Evolutionary conservation across 2,888 invertebrate species (phyloP).

Genomic region (Isotomurus palustris): DNA sequence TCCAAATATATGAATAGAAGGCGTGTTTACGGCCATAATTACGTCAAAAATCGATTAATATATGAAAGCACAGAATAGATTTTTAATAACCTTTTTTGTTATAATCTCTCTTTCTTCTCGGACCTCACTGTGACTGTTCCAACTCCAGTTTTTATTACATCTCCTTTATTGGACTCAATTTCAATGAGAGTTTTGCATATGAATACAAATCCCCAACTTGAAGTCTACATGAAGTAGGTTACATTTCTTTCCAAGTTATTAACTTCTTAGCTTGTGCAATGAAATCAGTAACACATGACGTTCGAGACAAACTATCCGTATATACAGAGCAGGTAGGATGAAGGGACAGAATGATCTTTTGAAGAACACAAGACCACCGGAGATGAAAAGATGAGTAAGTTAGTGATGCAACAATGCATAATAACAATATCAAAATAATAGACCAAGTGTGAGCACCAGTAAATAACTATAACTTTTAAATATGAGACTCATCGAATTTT

Average conservation of each 20-base stretch:
- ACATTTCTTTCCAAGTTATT: neutral
- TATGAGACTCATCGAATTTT: conserved; percentile 4
- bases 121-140: conserved; percentile 17
- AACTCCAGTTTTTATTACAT: conserved; percentile 7
- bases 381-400: conserved; percentile 7
- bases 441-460: conserved; percentile 9
- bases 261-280: neutral
- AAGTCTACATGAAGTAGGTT: neutral
- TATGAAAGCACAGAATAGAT: conserved; percentile 38
- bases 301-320: too few relatives aligned
- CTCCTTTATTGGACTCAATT: conserved; percentile 5
- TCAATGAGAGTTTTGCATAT: conserved; percentile 44
- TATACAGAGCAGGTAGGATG: too few relatives aligned
- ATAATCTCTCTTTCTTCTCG: too few relatives aligned
- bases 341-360: too few relatives aligned
- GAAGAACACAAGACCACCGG: conserved; percentile 10
- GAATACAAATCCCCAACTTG: conserved; percentile 32
- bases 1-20: conserved; percentile 40
- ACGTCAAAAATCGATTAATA: conserved; percentile 46
- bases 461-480: conserved; percentile 3
- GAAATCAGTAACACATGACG: too few relatives aligned
- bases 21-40: conserved; percentile 46
- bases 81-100: conserved; percentile 41
- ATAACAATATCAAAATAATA: conserved; percentile 17
- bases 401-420: conserved; percentile 7